Base-by-base conservation (phyloP, 64 coral and sea anemone species). In the Montipora cactus region DNA sequence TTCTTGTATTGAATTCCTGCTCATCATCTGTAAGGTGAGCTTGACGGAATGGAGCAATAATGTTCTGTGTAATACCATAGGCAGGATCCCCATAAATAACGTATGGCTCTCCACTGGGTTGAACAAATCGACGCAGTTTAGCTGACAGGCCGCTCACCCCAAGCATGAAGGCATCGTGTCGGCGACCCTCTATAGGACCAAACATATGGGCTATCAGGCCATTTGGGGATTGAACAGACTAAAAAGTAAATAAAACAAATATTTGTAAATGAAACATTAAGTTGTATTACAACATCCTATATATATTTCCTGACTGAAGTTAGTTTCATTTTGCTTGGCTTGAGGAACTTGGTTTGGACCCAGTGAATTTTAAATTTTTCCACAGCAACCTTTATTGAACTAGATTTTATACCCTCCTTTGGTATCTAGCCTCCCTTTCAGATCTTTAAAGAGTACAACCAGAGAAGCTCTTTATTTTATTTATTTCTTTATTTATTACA, bases 381-480 rank as follows among this genome's bases (percentile, higher is more conserved):
- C 18, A 77, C 76, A 77, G 71, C 87, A 89, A 76, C 73, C 87
- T 89, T 77, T 89, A 89, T 77, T 77, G 73, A 89, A 89, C 77
- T 79, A 62, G 88, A 90, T 90, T 62, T 90, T 90, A 62, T 90
- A 90, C 18, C 21, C 74, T 78, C 55, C 47, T 75, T 90, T 90
- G 75, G 88, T 90, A 90, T 90, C 88, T 66, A 18, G 51, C 75
- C 75, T 79, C 88, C 74, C 79, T 90, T 90, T 79, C 75, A 79
- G 59, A 90, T 90, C 88, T 90, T 90, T 90, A 90, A 90, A 79
- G 75, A 90, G 75, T 28, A 90, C 88, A 90, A 79, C 88, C n/a
- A 90, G 75, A 79, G 74, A 79, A 79, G 55, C 67, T 76, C 13
- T 88, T 55, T 83, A 37, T 52, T 83, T 83, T 70, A 70, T 71